Base-by-base conservation (phyloP, 1,140 invertebrate genomes). In the Drosophila kikkawai region DNA sequence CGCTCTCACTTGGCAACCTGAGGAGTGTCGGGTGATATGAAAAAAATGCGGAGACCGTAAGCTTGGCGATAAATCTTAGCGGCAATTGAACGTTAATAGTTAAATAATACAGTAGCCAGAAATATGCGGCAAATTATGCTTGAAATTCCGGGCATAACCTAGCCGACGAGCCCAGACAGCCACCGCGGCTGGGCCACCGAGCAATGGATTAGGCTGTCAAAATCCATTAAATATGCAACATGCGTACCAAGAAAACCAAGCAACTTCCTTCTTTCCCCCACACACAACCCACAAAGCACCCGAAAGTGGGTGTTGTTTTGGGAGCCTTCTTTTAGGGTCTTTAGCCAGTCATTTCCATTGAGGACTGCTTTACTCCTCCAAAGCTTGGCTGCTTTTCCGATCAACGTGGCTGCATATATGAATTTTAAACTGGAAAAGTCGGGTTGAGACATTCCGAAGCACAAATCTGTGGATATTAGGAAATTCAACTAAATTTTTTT, bases 41-140 rank as follows among this genome's bases (percentile, higher is more conserved):
- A 84, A 79, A 79, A 79, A 84, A 87, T 79, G 79, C 53, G 13
- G 29, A 58, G 41, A 47, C 47, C 37, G 29, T 79, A 47, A 73
- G 77, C 80, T 26, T 19, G 44, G 41, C 75, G 55, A 90, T 88
- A 88, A 88, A 90, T 88, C 84, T 75, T 75, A 36, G 74, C 75
- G 80, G 78, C 84, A 88, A 88, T 88, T 88, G 84, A 90, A 88
- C 85, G 80, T 88, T 88, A 90, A 88, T 88, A 80, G 85, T 84
- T 88, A 90, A 88, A 88, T 88, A 88, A 88, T 88, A 90, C 81
- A 88, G 77, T 88, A 69, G 64, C 82, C 74, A 78, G 79, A 78
- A 80, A 88, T 84, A 88, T 90, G 80, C 85, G 66, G 57, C 75
- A 87, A 88, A 88, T 88, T 88, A 88, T 90, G 84, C 80, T 88